Percentiles rank a stretch among this genome's conserved stretches.
These are phyloP conservation scores for Temnothorax ravouxi DNA, from an alignment of 2,888 invertebrate species.

Conservation along the genomic window DNA sequence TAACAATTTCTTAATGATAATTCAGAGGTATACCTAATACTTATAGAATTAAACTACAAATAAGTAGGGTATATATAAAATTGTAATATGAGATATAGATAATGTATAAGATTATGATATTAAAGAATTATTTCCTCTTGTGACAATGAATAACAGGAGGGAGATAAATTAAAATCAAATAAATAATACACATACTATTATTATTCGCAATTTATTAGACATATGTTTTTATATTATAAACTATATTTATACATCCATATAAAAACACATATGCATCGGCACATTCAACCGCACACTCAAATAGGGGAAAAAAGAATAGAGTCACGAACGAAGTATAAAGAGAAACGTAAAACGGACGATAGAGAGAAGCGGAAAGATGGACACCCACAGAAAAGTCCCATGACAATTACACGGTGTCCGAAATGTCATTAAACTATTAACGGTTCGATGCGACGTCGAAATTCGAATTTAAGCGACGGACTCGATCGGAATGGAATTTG, in stretches of 20 bases:
- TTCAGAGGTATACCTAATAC: background rate
- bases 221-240: background rate
- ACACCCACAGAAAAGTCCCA: constrained; percentile 64
- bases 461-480: constrained; percentile 78
- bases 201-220: background rate
- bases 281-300: background rate
- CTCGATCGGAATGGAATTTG: constrained; percentile 56
- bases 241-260: background rate
- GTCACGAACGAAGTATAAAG: constrained; percentile 1
- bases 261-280: background rate
- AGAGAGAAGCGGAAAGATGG: constrained; percentile 53
- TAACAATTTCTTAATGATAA: background rate
- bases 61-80: background rate
- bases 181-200: background rate
- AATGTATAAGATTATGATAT: background rate
- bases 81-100: background rate
- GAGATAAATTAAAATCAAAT: constrained; percentile 10
- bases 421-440: constrained; percentile 80
- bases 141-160: background rate
- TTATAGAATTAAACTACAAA: background rate
- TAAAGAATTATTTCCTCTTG: constrained; percentile 26
- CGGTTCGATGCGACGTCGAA: constrained; percentile 72
- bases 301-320: constrained; percentile 33
- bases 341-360: constrained; percentile 40
- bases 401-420: constrained; percentile 64